Evolutionary conservation across 2,797 vertebrate species (phyloP), one percentile per base, ranked within the genome.

Genomic region (Amazona finschi): DNA sequence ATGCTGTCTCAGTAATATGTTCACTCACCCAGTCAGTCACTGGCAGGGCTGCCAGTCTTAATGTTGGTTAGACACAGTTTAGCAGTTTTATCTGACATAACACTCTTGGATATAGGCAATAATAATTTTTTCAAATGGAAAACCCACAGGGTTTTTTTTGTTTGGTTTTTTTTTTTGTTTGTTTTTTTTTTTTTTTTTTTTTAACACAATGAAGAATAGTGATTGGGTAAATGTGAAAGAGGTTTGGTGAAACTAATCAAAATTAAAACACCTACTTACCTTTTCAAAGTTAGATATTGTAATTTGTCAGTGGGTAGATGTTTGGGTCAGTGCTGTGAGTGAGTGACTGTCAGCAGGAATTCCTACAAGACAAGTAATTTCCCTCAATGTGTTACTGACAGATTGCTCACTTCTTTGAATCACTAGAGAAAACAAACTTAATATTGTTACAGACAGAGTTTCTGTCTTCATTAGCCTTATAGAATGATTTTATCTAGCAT

Each of bases 391-490:
- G 98, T 98, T 98, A 98, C 98, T 99, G 99, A 99, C 98, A 99
- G 99, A 99, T 99, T 99, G 99, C 98, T 98, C 98, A 98, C 98
- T 98, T 99, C 98, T 98, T 97, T 97, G 97, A 98, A 98, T 98
- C 98, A 98, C 98, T 97, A 98, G 98, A 99, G 98, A 98, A 98
- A 98, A 98, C 98, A 98, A 97, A 98, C 98, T 98, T 98, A 98
- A 99, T 98, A 98, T 98, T 98, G 98, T 98, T 98, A 97, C 97
- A 97, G 98, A 90, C 98, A 98, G 98, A 98, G 95, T 98, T 99
- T 99, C 99, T 98, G 98, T 99, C 99, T 99, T 99, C 99, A 99
- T 99, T 99, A 99, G 98, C 97, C 97, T 97, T 97, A 97, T 97
- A 98, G 98, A 98, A 98, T 97, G 98, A 98, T 97, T 97, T 98